phyloP scores from a whole-genome alignment of 23 tunicate genomes.

The Diplosoma virens region DNA sequence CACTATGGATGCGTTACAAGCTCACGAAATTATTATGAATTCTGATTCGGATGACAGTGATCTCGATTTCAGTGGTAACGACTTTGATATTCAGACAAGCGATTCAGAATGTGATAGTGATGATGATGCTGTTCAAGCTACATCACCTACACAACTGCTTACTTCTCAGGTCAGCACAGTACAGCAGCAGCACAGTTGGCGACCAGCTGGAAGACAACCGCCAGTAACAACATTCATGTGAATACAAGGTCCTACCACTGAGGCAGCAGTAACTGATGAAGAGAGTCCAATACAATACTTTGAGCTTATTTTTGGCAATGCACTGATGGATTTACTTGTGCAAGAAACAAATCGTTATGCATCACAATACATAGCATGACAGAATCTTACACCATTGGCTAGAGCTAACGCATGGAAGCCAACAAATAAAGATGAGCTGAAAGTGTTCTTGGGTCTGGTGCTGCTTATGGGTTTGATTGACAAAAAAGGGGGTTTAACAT shows the following conservation, averaged over 20 bases:
- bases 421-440: background rate
- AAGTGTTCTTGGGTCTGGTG: background rate
- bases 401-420: constrained; percentile 1
- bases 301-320: constrained; percentile 1
- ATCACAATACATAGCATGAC: background rate
- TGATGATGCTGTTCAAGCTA: no score
- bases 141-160: no score
- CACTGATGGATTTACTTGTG: background rate
- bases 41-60: no score
- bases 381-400: background rate
- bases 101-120: no score
- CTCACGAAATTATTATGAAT: no score
- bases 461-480: constrained; percentile 8
- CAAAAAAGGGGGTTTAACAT: background rate
- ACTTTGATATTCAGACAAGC: no score
- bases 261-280: constrained; percentile 4
- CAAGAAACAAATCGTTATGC: constrained; percentile 11
- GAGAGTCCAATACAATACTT: constrained; percentile 2
- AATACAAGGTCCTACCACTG: constrained; percentile 1
- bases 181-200: no score
- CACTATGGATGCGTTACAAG: no score
- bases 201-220: no score
- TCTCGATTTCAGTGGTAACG: no score
- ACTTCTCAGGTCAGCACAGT: no score
- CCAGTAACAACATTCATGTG: no score